These are phyloP conservation scores for Sebastes elongatus DNA, from an alignment of 2,797 vertebrate genomes.

Conservation along the genomic window DNA sequence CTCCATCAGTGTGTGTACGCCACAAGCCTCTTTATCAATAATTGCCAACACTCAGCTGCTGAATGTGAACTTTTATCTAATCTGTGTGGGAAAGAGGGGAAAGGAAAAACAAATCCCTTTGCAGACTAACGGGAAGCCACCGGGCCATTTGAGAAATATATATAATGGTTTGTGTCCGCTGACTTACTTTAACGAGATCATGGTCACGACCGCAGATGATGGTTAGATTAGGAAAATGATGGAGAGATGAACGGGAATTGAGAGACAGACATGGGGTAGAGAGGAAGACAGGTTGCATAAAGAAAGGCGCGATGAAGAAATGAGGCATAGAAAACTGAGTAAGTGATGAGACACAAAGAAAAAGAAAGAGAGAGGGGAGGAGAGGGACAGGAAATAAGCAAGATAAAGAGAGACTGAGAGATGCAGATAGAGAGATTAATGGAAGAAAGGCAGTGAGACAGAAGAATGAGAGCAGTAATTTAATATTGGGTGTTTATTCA, in stretches of 20 bases:
- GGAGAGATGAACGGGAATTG: background rate
- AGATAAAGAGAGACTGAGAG: background rate
- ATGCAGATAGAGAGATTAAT: conserved; percentile 5
- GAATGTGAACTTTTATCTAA: conserved; percentile 43
- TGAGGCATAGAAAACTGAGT: background rate
- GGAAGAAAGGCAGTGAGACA: conserved; percentile 11
- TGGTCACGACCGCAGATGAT: conserved; percentile 18
- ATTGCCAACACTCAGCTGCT: conserved; percentile 41
- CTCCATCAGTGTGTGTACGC: conserved; percentile 15
- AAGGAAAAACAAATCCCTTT: conserved; percentile 5
- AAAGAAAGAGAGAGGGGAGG: background rate
- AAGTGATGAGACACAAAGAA: background rate
- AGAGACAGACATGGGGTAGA: background rate
- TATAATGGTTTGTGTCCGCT: background rate
- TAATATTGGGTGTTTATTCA: conserved; percentile 47
- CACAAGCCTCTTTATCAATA: conserved; percentile 48
- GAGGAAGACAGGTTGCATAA: background rate
- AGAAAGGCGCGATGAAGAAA: background rate
- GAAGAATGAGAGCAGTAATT: conserved; percentile 38
- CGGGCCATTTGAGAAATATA: conserved; percentile 14
- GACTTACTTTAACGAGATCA: background rate
- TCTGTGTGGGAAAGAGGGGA: conserved; percentile 14
- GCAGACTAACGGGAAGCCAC: conserved; percentile 16
- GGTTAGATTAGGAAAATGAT: background rate
- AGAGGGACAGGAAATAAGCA: background rate